Evolutionary conservation across 1,140 invertebrate species (phyloP).

Genomic region (Homalodisca vitripennis): DNA sequence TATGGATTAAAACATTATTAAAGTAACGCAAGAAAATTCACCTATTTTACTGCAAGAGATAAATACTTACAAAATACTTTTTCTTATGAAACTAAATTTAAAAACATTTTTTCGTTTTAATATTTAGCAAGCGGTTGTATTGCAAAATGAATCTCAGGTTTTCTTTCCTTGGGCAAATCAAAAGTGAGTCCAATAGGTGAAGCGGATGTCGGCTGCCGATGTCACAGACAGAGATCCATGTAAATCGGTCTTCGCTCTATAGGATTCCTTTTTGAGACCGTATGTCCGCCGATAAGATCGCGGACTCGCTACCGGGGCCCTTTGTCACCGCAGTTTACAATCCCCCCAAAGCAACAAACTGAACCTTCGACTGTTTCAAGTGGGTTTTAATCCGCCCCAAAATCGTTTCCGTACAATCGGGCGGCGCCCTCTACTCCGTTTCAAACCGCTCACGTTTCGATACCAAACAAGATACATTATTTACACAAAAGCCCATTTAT

Average conservation of each 20-base stretch:
- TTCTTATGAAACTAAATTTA: no score
- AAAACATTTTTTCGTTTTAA: no score
- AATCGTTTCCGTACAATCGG: not conserved
- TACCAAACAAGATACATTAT: constrained; percentile 27
- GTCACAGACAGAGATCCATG: not conserved
- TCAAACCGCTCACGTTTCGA: constrained; percentile 22
- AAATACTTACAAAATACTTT: no score
- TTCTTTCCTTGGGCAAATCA: no score
- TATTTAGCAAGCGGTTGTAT: no score
- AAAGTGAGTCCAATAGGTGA: no score
- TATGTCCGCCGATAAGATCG: constrained; percentile 1
- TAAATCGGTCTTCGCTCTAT: not conserved
- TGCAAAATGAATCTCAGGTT: no score
- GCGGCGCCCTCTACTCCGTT: not conserved
- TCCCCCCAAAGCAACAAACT: not conserved
- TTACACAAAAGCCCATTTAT: constrained; percentile 18
- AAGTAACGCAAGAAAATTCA: no score
- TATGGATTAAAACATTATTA: no score
- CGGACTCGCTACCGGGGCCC: constrained; percentile 4
- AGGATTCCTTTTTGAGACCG: constrained; percentile 11
- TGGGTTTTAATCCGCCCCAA: constrained; percentile 7
- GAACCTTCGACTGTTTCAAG: constrained; percentile 20
- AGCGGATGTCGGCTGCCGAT: no score
- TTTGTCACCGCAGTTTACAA: not conserved
- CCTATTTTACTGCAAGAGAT: no score